These are phyloP conservation scores for Crocallis elinguaria DNA, from an alignment of 2,888 invertebrate species.

Conservation along the genomic window DNA sequence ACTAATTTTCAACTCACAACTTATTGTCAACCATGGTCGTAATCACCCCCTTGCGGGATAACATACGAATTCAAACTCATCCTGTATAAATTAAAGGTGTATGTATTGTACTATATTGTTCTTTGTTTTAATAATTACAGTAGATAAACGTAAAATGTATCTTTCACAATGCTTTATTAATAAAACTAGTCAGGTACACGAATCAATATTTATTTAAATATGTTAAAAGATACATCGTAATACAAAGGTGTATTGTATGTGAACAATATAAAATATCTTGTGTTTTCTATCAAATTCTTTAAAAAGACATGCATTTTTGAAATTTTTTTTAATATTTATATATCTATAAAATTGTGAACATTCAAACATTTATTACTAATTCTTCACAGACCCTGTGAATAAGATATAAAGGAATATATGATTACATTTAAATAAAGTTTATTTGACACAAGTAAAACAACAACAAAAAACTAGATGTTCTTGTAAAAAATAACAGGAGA, in stretches of 20 bases:
- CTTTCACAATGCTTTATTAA: too few species aligned
- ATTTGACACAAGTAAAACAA: too few species aligned
- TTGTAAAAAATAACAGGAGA: too few species aligned
- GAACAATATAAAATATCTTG: conserved; percentile 27
- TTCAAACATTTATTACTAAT: conserved; percentile 12
- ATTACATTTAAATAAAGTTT: not conserved
- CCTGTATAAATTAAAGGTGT: too few species aligned
- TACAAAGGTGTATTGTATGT: conserved; percentile 33
- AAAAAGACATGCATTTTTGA: conserved; percentile 13
- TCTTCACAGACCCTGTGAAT: conserved; percentile 12
- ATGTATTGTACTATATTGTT: too few species aligned
- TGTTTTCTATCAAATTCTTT: conserved; percentile 17
- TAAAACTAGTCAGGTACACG: conserved; percentile 3
- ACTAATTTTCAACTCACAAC: too few species aligned
- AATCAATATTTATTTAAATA: conserved; percentile 37
- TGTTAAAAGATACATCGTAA: conserved; percentile 31
- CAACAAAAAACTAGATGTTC: too few species aligned
- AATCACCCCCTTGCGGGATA: too few species aligned
- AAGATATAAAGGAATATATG: not conserved
- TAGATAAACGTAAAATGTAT: too few species aligned
- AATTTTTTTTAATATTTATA: conserved; percentile 1
- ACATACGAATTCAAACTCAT: too few species aligned
- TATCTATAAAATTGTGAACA: conserved; percentile 16
- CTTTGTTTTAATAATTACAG: too few species aligned
- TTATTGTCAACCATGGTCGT: too few species aligned